These are phyloP conservation scores for Holacanthella duospinosa DNA, from an alignment of 2,888 invertebrate genomes.

Conservation along the genomic window DNA sequence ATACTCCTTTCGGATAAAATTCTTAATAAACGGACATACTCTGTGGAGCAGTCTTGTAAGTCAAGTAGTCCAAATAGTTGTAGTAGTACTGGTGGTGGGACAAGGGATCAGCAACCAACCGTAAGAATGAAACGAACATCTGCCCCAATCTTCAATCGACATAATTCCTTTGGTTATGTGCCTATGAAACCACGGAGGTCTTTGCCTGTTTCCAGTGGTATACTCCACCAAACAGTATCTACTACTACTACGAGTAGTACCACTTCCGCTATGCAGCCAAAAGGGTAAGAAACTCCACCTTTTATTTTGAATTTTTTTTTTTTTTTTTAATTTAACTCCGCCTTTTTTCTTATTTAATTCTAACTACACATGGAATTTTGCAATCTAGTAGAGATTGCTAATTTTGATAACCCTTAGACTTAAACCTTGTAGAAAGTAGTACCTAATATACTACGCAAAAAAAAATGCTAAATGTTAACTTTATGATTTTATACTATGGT, in stretches of 20 bases:
- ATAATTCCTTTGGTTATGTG: conserved; percentile 1
- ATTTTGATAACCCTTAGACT: too few species aligned
- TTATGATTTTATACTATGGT: too few species aligned
- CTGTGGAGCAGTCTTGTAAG: background rate
- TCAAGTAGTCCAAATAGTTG: background rate
- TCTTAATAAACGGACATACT: background rate
- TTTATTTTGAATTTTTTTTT: background rate
- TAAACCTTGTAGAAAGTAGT: too few species aligned
- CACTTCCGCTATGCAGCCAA: background rate
- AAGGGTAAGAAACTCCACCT: background rate
- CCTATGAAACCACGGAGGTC: background rate
- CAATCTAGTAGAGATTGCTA: too few species aligned
- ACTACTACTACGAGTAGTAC: background rate
- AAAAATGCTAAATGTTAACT: too few species aligned
- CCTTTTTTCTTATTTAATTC: too few species aligned
- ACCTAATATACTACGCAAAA: too few species aligned
- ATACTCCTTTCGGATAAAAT: background rate
- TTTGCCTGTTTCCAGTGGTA: background rate
- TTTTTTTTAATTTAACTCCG: too few species aligned
- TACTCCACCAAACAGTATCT: background rate
- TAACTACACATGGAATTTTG: too few species aligned
- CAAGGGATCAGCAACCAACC: background rate
- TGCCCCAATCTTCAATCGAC: background rate
- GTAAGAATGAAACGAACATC: background rate
- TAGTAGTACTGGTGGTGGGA: background rate